Conservation (phyloP, 2,797 vertebrate genomes). For the Numenius phaeopus region DNA sequence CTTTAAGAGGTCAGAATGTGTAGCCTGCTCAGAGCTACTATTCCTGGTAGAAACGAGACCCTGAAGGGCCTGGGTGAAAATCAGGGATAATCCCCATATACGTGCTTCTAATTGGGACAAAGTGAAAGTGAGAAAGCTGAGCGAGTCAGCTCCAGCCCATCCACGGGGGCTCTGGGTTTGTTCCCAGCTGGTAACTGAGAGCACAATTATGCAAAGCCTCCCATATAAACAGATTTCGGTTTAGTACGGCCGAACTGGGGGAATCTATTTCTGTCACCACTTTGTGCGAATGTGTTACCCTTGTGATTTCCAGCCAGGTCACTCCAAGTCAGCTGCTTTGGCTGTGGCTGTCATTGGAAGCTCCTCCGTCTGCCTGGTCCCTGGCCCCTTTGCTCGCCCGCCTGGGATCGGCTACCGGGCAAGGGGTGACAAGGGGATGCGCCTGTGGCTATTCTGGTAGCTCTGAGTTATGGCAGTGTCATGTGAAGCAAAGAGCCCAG, state of each 20-base stretch:
- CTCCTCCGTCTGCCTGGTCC: fast-evolving
- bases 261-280: conserved; percentile 44
- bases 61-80: conserved; percentile 52
- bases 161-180: not conserved
- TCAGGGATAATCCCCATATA: conserved; percentile 59
- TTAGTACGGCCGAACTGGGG: not conserved
- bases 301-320: conserved; percentile 58
- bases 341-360: not conserved
- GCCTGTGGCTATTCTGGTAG: conserved; percentile 85
- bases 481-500: conserved; percentile 74
- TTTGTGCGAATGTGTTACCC: not conserved
- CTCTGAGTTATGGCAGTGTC: conserved; percentile 76
- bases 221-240: conserved; percentile 40
- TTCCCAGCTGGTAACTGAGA: not conserved
- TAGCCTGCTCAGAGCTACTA: not conserved
- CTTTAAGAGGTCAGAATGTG: not conserved
- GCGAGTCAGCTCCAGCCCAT: not conserved
- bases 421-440: not conserved
- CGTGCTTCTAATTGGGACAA: conserved; percentile 64
- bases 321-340: conserved; percentile 64
- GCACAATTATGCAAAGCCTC: conserved; percentile 21
- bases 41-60: conserved; percentile 46
- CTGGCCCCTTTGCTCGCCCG: not conserved
- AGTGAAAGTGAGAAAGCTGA: conserved; percentile 39
- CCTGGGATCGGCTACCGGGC: not conserved